A percentile compares a stretch with the other conserved stretches of the same genome.
These are phyloP conservation scores for Chymomyza amoena DNA, from an alignment of 2,888 invertebrate genomes.

Conservation along the genomic window DNA sequence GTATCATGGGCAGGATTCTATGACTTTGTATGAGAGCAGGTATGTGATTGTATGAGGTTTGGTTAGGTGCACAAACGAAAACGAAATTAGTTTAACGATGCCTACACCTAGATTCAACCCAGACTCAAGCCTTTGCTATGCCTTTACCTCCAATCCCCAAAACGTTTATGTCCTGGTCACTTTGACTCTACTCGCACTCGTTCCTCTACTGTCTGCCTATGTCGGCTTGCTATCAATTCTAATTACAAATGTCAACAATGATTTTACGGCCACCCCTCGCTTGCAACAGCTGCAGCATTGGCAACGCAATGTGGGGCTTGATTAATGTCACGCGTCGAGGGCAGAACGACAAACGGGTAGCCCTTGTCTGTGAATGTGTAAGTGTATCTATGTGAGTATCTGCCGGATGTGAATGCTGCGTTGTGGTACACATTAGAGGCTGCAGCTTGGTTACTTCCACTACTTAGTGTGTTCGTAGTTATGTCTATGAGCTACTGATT, in stretches of 20 bases:
- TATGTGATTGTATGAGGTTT: neutral
- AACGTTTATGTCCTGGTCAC: neutral
- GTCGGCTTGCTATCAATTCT: slow-evolving; percentile 75
- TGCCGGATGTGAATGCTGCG: slow-evolving; percentile 35
- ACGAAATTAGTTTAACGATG: slow-evolving; percentile 68
- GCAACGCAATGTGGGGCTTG: slow-evolving; percentile 51
- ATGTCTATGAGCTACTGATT: neutral
- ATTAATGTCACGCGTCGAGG: slow-evolving; percentile 63
- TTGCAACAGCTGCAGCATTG: neutral
- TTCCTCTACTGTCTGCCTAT: neutral
- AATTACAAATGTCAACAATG: slow-evolving; percentile 79
- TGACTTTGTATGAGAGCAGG: neutral
- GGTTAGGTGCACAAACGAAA: slow-evolving; percentile 36
- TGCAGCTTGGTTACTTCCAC: slow-evolving; percentile 44
- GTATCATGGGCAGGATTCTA: slow-evolving; percentile 17
- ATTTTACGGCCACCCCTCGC: slow-evolving; percentile 66
- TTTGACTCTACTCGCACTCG: no score
- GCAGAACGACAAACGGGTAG: slow-evolving; percentile 18
- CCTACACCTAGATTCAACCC: slow-evolving; percentile 27
- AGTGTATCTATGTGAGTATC: slow-evolving; percentile 7
- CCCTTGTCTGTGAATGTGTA: neutral
- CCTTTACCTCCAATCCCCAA: neutral
- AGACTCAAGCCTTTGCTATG: neutral
- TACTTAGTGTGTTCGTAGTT: slow-evolving; percentile 12
- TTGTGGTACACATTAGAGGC: slow-evolving; percentile 60